phyloP scores from a whole-genome alignment of 2,113 vertebrate species.

The Neogale vison region DNA sequence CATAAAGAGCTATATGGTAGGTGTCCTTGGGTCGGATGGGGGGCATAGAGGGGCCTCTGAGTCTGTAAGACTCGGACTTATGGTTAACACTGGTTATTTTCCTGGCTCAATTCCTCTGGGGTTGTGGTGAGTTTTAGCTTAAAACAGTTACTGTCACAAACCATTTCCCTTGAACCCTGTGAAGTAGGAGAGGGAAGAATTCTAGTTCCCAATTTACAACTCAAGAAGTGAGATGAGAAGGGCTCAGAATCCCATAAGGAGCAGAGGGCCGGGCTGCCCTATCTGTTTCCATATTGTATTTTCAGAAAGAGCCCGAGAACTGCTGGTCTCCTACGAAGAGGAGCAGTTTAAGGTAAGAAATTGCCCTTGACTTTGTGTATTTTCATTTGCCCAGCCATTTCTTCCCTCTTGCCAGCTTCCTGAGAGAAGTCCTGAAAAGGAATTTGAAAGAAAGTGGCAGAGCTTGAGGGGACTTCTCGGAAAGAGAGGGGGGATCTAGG shows the following conservation, averaged over 20 bases:
- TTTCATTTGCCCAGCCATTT: constrained; percentile 27
- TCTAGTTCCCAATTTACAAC: background rate
- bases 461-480: constrained; percentile 44
- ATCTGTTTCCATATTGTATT: constrained; percentile 62
- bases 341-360: constrained; percentile 91
- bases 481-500: constrained; percentile 13
- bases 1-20: constrained; percentile 89
- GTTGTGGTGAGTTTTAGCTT: background rate
- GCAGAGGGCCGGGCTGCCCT: background rate
- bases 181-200: constrained; percentile 43
- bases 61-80: background rate
- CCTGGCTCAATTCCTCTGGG: constrained; percentile 39
- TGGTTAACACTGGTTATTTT: background rate
- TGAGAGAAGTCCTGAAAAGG: constrained; percentile 60
- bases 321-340: constrained; percentile 91
- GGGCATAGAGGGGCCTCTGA: background rate
- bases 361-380: background rate
- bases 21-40: background rate
- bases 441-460: constrained; percentile 63
- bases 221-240: background rate
- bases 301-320: constrained; percentile 88
- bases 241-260: background rate
- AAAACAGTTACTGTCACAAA: constrained; percentile 17
- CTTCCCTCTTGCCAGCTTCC: constrained; percentile 63
- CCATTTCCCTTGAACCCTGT: background rate